Percentiles rank a stretch among this genome's conserved stretches.
Conservation (phyloP, 2,113 vertebrate species). For the Phaetusa simplex region DNA sequence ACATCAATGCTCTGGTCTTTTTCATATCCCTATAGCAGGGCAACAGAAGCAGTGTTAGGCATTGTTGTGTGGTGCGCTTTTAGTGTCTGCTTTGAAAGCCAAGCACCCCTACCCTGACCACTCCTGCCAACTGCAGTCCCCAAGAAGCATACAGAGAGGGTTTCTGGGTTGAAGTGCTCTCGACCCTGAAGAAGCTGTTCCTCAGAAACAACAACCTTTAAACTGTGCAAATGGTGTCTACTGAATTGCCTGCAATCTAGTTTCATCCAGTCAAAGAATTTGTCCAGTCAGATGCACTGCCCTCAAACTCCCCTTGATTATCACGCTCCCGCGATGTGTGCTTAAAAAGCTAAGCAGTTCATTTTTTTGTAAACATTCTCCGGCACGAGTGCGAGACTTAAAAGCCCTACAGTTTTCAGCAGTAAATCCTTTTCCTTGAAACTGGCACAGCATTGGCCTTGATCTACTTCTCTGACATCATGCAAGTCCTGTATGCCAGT, state of each 20-base stretch:
- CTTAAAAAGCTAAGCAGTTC: neutral
- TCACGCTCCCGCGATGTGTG: neutral
- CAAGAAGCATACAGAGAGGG: neutral
- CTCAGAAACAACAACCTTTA: neutral
- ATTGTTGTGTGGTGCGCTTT: neutral
- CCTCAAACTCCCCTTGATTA: neutral
- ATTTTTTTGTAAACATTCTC: neutral
- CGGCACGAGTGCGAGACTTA: neutral
- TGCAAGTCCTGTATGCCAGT: accelerated
- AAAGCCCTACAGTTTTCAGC: neutral
- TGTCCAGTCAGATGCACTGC: neutral
- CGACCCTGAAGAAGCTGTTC: neutral
- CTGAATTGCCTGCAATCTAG: neutral
- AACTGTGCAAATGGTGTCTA: neutral
- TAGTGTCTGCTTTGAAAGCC: neutral
- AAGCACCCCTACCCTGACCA: neutral
- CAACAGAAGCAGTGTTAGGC: accelerated
- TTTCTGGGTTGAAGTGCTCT: neutral
- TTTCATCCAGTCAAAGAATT: neutral
- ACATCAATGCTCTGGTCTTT: neutral
- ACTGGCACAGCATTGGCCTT: neutral
- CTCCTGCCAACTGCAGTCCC: neutral
- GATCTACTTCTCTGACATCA: neutral
- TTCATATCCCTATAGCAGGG: neutral
- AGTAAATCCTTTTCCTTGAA: neutral